phyloP scores from a whole-genome alignment of 2,113 vertebrate species.

The Trematomus loennbergii region DNA sequence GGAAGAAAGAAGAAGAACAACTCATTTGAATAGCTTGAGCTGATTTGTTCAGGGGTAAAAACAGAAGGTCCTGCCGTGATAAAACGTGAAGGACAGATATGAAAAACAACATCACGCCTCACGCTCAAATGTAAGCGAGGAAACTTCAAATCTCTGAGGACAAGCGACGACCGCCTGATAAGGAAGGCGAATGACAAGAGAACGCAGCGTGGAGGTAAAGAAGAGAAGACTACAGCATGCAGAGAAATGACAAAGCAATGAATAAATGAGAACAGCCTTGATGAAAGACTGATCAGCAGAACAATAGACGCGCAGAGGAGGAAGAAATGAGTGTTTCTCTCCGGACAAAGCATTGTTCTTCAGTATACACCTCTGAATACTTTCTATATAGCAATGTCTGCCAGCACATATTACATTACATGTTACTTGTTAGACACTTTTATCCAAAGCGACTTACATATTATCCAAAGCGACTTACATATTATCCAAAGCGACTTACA shows the following conservation, averaged over 20 bases:
- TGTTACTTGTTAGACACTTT: no score
- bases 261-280: conserved; percentile 48
- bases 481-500: no score
- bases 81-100: conserved; percentile 49
- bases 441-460: no score
- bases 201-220: conserved; percentile 33
- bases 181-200: conserved; percentile 49
- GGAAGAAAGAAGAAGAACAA: not conserved
- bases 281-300: conserved; percentile 54
- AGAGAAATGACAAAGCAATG: conserved; percentile 37
- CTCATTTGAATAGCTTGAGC: conserved; percentile 52
- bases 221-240: not conserved
- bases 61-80: conserved; percentile 30
- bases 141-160: conserved; percentile 58
- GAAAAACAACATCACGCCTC: conserved; percentile 48
- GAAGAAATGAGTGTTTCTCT: not conserved
- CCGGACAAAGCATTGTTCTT: not conserved
- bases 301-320: conserved; percentile 25
- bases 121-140: conserved; percentile 43
- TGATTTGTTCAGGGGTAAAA: conserved; percentile 53
- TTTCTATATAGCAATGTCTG: not conserved
- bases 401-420: no score
- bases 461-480: no score
- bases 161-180: conserved; percentile 48
- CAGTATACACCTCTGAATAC: not conserved